These are phyloP conservation scores for Rallus limicola DNA, from an alignment of 2,113 vertebrate species.

Conservation along the genomic window DNA sequence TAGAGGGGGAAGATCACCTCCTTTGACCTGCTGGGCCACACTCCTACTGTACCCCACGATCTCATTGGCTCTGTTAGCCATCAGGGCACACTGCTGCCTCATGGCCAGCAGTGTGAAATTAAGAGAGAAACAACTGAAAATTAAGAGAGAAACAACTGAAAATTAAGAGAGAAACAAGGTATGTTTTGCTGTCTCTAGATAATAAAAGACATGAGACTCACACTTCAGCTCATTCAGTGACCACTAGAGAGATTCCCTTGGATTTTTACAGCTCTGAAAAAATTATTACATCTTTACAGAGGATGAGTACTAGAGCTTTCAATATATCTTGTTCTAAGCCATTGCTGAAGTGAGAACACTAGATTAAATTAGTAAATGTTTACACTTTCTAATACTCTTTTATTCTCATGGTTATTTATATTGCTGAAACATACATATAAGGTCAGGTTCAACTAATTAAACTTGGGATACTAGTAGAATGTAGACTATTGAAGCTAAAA, in stretches of 20 bases:
- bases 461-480: not conserved
- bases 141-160: not conserved
- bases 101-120: too few relatives aligned
- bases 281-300: not conserved
- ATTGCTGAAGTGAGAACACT: not conserved
- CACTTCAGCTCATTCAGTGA: not conserved
- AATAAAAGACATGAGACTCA: not conserved
- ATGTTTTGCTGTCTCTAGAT: not conserved
- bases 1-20: too few relatives aligned
- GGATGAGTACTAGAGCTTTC: not conserved
- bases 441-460: not conserved
- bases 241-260: not conserved
- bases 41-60: too few relatives aligned
- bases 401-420: not conserved
- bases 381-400: not conserved
- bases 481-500: not conserved
- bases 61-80: too few relatives aligned
- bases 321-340: not conserved
- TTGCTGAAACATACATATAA: not conserved
- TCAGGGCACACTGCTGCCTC: too few relatives aligned
- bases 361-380: not conserved
- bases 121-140: not conserved
- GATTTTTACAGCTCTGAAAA: not conserved
- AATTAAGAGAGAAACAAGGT: not conserved
- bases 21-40: too few relatives aligned